Conservation (phyloP, 2,888 invertebrate species). For the Pyrgus malvae region DNA sequence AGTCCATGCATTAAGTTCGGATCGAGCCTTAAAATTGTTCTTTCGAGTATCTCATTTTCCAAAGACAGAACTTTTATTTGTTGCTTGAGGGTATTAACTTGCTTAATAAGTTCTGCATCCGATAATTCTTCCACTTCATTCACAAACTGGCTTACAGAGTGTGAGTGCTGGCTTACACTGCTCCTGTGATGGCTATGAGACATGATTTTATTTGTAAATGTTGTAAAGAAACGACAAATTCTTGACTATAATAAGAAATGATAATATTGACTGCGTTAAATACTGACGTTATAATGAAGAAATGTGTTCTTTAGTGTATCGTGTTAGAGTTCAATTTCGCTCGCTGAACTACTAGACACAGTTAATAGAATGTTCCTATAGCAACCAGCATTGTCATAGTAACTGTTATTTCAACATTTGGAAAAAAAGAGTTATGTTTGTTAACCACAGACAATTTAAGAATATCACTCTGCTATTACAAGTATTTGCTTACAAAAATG, state of each 20-base stretch:
- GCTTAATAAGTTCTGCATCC: constrained; percentile 58
- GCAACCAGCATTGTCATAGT: not conserved
- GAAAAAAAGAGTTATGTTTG: too few species aligned
- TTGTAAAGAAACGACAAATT: constrained; percentile 9
- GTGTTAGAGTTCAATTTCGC: not conserved
- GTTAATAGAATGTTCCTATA: constrained; percentile 5
- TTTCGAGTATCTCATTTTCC: constrained; percentile 80
- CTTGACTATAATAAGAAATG: constrained; percentile 3
- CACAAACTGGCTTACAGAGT: constrained; percentile 51
- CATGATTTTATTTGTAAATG: constrained; percentile 30
- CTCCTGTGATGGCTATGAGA: constrained; percentile 44
- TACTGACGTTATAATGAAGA: not conserved
- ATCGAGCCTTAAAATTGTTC: constrained; percentile 66
- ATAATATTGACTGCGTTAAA: not conserved
- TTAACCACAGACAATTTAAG: too few species aligned
- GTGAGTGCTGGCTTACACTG: constrained; percentile 55
- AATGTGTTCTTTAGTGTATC: not conserved
- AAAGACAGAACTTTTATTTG: constrained; percentile 55
- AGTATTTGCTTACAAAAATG: too few species aligned
- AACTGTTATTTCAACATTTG: not conserved
- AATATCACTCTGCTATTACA: too few species aligned
- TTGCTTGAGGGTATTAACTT: constrained; percentile 55
- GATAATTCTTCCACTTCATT: constrained; percentile 54
- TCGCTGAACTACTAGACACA: not conserved
- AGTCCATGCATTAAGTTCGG: constrained; percentile 70